Evolutionary conservation across 2,797 vertebrate species (phyloP).

Genomic region (Acanthurus leucopareius): DNA sequence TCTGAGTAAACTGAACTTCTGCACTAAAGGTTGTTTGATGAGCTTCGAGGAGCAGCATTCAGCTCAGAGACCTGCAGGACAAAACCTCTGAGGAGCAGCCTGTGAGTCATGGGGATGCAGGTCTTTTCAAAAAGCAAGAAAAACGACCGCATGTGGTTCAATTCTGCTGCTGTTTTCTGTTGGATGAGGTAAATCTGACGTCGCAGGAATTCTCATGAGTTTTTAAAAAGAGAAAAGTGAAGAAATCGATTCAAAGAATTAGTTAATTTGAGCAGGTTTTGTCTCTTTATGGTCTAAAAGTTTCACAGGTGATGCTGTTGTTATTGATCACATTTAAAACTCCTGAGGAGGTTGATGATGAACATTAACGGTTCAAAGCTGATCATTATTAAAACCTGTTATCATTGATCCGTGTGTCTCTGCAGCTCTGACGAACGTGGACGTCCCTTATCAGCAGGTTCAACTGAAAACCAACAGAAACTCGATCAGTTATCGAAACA

Average conservation of each 20-base stretch:
- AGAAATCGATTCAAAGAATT: not conserved
- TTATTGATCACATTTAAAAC: no score
- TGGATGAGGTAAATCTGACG: not conserved
- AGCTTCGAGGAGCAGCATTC: not conserved
- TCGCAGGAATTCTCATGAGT: not conserved
- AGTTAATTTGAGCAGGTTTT: not conserved
- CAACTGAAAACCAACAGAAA: constrained; percentile 36
- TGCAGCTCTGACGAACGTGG: constrained; percentile 53
- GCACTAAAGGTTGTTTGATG: not conserved
- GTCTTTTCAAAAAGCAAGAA: not conserved
- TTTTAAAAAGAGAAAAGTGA: not conserved
- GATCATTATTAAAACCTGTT: not conserved
- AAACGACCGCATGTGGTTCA: no score
- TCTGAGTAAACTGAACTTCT: constrained; percentile 27
- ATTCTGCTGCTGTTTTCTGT: not conserved
- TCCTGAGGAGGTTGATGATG: no score
- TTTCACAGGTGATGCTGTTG: no score
- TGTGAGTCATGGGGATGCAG: not conserved
- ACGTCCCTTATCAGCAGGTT: constrained; percentile 33
- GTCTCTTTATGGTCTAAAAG: not conserved
- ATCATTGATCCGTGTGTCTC: not conserved
- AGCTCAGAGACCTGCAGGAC: constrained; percentile 4
- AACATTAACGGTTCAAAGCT: no score
- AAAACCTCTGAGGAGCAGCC: not conserved
- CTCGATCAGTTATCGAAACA: constrained; percentile 32